Evolutionary conservation across 1,140 invertebrate genomes (phyloP).

Genomic region (Rhopalosiphum padi): DNA sequence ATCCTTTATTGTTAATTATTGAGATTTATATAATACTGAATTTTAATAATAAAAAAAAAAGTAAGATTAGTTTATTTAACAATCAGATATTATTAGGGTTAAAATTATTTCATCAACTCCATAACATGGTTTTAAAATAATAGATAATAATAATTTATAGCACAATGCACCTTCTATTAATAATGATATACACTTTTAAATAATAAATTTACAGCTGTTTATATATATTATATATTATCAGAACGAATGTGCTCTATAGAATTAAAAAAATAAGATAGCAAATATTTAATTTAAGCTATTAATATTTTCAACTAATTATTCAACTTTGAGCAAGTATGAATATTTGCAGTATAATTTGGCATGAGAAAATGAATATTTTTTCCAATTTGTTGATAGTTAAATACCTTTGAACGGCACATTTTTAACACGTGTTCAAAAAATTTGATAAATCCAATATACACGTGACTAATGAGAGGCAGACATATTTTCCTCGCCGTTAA

Average conservation of each 20-base stretch:
- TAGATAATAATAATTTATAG: background rate
- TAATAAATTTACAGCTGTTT: background rate
- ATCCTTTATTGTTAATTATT: background rate
- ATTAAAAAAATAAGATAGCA: background rate
- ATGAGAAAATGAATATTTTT: background rate
- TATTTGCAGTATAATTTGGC: slow-evolving; percentile 14
- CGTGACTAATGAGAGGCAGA: background rate
- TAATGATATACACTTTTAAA: no score
- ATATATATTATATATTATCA: background rate
- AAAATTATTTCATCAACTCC: background rate
- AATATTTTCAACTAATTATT: background rate
- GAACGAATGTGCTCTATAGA: background rate
- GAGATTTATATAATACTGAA: background rate
- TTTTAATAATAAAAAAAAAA: background rate
- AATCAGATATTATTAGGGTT: background rate
- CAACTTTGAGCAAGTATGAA: background rate
- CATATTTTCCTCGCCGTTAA: background rate
- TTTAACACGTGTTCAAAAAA: background rate
- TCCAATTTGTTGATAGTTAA: background rate
- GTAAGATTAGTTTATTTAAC: background rate
- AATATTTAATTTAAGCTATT: background rate
- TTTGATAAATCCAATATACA: background rate
- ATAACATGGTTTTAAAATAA: background rate
- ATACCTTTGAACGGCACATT: slow-evolving; percentile 26
- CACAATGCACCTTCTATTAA: background rate